Evolutionary conservation across 2,113 vertebrate species (phyloP), one percentile per base, ranked within the genome.

Genomic region (Syngnathoides biaculeatus): DNA sequence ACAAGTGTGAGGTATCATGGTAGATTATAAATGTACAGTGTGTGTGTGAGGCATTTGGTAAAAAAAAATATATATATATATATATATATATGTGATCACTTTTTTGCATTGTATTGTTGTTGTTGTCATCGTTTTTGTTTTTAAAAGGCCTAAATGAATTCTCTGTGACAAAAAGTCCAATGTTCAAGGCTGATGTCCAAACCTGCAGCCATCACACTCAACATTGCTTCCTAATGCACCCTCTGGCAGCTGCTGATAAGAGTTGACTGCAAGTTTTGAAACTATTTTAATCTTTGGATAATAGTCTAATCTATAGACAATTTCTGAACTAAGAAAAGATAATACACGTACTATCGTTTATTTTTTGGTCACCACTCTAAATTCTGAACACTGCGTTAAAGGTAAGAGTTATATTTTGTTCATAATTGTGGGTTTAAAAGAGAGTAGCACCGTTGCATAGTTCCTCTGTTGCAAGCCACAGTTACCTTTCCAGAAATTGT

Each of bases 271-370:
- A 84, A 78, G 77, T 76, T 79, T 83, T 79, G 85, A 82, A 84
- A 87, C 80, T 76, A 67, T 70, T 80, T 83, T 88, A 85, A 85
- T 89, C 79, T 81, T 52, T 73, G 82, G 84, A 83, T 87, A 84
- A 86, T 87, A 88, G 86, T 83, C 58, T 78, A 65, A 83, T 84
- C 86, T 79, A 75, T 74, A 59, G 68, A 59, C 58, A 62, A 76
- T 72, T 84, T 85, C 78, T 68, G 81, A 82, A 68, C 65, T 84
- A 69, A 76, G 78, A 57, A 65, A 61, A 79, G 65, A 80, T 77
- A 80, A n/a, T n/a, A n/a, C n/a, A n/a, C n/a, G 69, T 82, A 75
- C 71, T 56, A 14, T 24, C 63, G 58, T 52, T 74, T 67, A 74
- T 78, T 80, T 82, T 82, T 73, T 79, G 71, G 61, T 40, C 39